Base-by-base conservation (phyloP, 2,113 vertebrate genomes). In the Anser cygnoides region DNA sequence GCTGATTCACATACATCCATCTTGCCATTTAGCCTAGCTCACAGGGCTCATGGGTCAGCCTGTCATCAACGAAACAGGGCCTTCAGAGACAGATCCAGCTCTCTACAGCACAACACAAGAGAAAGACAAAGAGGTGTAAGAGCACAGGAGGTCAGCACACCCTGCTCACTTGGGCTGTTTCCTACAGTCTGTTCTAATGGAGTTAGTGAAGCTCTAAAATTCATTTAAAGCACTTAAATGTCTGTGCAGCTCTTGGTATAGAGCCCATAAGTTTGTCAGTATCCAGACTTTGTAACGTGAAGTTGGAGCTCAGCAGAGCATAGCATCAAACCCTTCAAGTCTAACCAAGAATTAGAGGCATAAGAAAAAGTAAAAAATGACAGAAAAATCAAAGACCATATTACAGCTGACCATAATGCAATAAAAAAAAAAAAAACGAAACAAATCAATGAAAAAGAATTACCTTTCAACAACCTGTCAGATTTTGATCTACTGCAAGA, bases 201-300 rank as follows among this genome's bases (percentile, higher is more conserved):
- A 62, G 8, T 26, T 6, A 78, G 22, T 2, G 10, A 37, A 59
- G 41, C 41, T 57, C 58, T 39, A 13, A 33, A 55, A 74, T 16
- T 81, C n/a, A 43, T 63, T 55, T 58, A 59, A 78, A 39, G 22
- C 57, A 63, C 22, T 29, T n/a, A 22, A 76, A 13, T 33, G 67
- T 2, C 2, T 25, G 29, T 12, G 16, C 63, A 93, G 46, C 21
- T 84, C 58, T 49, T 35, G 15, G 18, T 13, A 35, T 33, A 62
- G 10, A 87, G 11, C 12, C 13, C 1, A 0, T 33, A 35, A 14
- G 20, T 54, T 92, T n/a, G 74, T 31, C 31, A 79, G 33, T 21
- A 49, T 46, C 39, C 10, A 10, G 16, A 86, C 22, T 55, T 58
- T 7, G 8, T 31, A 35, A 88, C 0, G 1, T 0, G 8, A 18